Evolutionary conservation across 2,888 invertebrate species (phyloP), one percentile per base, ranked within the genome.

Genomic region (Hanleya hanleyi): DNA sequence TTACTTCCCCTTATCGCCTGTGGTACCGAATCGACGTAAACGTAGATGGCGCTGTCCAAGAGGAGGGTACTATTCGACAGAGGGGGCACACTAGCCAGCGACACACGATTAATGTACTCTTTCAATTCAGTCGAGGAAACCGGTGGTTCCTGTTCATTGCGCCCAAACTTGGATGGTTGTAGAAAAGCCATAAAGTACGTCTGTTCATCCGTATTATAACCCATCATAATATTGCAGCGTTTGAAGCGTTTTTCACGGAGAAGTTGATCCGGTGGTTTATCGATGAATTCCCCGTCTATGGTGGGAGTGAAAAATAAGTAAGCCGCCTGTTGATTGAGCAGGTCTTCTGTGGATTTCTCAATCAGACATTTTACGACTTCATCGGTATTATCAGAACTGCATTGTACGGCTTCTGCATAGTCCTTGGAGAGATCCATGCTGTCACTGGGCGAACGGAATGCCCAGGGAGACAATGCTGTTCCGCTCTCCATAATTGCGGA

Each of bases 181-280:
- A 96, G 96, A 92, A 97, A 97, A 75, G 97, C 92, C 84, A 97
- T 93, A 91, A 97, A 97, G 92, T 96, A 97, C 6, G 96, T 96
- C 76, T 98, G 97, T 94, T 98, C 98, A 90, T 98, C 97, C 90
- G 95, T 94, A 91, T 97, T 98, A 91, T 96, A 96, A 75, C 98
- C 98, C 82, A 98, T 94, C 85, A 99, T 93, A 74, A 98, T 95
- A 90, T 97, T 96, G 77, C 95, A 95, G 85, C 96, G 95, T 87
- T 95, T 94, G 86, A 96, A 96, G 90, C 95, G 94, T 6, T 95
- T 96, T 83, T 96, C 95, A 78, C 94, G 93, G 87, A 97, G 92
- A 92, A 97, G 93, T 71, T 96, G 95, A 88, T 95, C 93, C 0
- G 97, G 97, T 90, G 96, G 95, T 86, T 96, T 95, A 0, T 96